Evolutionary conservation across 2,797 vertebrate genomes (phyloP).

Genomic region (Neolamprologus multifasciatus): DNA sequence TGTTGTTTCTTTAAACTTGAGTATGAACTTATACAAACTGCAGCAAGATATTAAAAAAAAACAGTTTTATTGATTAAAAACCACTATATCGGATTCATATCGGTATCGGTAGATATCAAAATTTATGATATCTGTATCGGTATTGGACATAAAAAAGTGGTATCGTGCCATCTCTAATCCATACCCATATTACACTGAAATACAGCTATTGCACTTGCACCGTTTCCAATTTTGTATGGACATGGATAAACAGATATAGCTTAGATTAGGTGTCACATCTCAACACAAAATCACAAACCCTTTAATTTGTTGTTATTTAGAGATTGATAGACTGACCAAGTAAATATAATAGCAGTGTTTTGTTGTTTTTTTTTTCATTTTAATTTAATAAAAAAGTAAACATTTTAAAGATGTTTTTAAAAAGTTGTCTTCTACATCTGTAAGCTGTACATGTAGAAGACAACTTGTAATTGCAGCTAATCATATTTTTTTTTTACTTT

Average conservation of each 20-base stretch:
- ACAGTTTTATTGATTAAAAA: too few relatives aligned
- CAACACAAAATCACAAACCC: background rate
- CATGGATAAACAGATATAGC: background rate
- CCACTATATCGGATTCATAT: too few relatives aligned
- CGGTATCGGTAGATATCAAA: too few relatives aligned
- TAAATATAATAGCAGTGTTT: background rate
- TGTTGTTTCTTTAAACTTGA: too few relatives aligned
- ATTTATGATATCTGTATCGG: accelerated
- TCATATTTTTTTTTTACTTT: background rate
- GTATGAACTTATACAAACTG: too few relatives aligned
- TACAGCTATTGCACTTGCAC: background rate
- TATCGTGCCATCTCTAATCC: background rate
- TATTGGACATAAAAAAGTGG: too few relatives aligned
- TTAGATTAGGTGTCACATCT: background rate
- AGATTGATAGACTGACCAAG: background rate
- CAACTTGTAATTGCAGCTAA: background rate
- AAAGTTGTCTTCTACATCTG: too few relatives aligned
- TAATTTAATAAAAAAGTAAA: background rate
- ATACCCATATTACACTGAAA: background rate
- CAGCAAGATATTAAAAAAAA: too few relatives aligned
- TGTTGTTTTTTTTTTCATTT: background rate
- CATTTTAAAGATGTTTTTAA: background rate
- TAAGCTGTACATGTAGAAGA: background rate
- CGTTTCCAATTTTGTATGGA: background rate
- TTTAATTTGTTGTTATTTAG: background rate